These are phyloP conservation scores for Daubentonia madagascariensis DNA, from an alignment of 2,113 vertebrate species.

Conservation along the genomic window DNA sequence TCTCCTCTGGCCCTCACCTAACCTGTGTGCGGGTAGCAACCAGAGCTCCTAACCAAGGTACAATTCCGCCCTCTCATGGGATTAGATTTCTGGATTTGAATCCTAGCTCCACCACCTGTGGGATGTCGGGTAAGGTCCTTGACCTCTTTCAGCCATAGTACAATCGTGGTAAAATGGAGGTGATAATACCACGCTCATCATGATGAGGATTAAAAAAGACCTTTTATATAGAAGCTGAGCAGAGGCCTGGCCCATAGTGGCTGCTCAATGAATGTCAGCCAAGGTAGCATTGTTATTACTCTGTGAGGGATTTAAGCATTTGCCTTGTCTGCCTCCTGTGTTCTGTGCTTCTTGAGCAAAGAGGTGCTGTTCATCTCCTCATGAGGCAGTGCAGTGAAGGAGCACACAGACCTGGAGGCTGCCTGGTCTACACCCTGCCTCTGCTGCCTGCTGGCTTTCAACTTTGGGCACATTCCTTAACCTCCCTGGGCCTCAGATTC, in stretches of 20 bases:
- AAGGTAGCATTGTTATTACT: neutral
- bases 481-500: neutral
- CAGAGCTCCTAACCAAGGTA: neutral
- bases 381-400: neutral
- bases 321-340: neutral
- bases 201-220: neutral
- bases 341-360: neutral
- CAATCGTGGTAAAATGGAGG: neutral
- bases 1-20: neutral
- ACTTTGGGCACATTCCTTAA: neutral
- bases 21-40: neutral
- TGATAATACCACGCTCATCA: accelerated
- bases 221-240: neutral
- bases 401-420: accelerated
- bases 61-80: accelerated
- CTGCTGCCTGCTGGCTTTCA: neutral
- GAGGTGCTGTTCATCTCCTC: neutral
- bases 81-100: neutral
- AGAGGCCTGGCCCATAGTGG: neutral
- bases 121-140: neutral
- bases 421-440: neutral
- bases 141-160: neutral
- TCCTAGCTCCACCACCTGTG: neutral
- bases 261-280: neutral
- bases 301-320: neutral